Evolutionary conservation across 1,140 invertebrate species (phyloP).

Genomic region (Bicyclus anynana): DNA sequence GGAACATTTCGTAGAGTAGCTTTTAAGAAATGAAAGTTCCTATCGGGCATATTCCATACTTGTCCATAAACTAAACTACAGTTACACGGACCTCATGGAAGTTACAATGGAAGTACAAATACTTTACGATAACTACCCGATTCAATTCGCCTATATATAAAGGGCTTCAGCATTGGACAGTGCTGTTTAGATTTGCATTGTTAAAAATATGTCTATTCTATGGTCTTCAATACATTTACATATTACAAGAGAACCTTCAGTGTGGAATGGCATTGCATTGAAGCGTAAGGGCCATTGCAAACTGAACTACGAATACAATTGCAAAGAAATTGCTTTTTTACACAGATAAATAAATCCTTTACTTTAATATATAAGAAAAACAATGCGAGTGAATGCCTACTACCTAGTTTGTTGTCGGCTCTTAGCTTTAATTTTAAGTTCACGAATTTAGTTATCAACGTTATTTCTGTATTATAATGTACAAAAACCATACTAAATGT

Average conservation of each 20-base stretch:
- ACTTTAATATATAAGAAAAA: too few species aligned
- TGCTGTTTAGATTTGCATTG: slow-evolving; percentile 5
- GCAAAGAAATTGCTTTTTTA: too few species aligned
- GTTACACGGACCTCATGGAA: slow-evolving; percentile 1
- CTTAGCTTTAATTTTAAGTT: too few species aligned
- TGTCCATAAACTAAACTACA: slow-evolving; percentile 2
- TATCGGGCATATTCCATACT: neutral
- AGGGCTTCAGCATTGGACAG: neutral
- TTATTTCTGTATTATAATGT: too few species aligned
- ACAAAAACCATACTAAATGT: too few species aligned
- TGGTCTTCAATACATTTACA: neutral
- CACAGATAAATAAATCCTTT: too few species aligned
- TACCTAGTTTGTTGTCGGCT: too few species aligned
- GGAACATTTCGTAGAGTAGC: neutral
- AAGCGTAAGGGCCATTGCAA: neutral
- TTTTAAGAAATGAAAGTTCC: neutral
- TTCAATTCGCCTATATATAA: slow-evolving; percentile 6
- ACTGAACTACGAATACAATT: too few species aligned
- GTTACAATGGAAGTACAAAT: slow-evolving; percentile 3
- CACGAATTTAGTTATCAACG: too few species aligned
- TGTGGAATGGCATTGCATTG: neutral
- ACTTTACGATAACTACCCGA: slow-evolving; percentile 4
- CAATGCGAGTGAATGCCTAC: too few species aligned
- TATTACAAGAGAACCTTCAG: neutral
- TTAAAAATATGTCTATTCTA: slow-evolving; percentile 7